Evolutionary conservation across 1,140 invertebrate genomes (phyloP).

Genomic region (Thaumatotibia leucotreta): DNA sequence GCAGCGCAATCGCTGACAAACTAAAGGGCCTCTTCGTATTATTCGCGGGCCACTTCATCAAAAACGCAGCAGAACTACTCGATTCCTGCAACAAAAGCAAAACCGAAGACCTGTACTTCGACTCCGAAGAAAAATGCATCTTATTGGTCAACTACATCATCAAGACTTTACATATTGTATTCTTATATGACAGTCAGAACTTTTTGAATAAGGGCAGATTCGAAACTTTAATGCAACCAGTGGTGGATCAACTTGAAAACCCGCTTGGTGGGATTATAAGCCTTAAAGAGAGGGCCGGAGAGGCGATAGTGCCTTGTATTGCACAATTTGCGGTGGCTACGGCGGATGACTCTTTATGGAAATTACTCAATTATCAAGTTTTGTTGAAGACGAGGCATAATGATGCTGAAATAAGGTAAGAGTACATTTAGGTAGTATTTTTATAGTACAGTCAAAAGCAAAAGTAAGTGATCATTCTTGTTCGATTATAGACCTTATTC

Average conservation of each 20-base stretch:
- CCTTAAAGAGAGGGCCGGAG: conserved; percentile 79
- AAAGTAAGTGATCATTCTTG: too few relatives aligned
- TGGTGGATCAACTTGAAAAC: conserved; percentile 95
- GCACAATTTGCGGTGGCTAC: conserved; percentile 88
- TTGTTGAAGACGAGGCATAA: conserved; percentile 90
- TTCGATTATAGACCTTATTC: too few relatives aligned
- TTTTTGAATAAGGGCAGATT: conserved; percentile 92
- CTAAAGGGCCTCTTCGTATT: conserved; percentile 92
- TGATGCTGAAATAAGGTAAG: conserved; percentile 78
- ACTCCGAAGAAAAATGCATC: conserved; percentile 76
- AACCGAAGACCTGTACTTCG: conserved; percentile 72
- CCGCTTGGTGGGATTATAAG: conserved; percentile 79
- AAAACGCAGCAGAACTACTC: conserved; percentile 85
- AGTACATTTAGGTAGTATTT: neutral
- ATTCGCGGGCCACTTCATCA: conserved; percentile 91
- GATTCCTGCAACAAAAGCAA: conserved; percentile 77
- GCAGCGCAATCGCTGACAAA: conserved; percentile 85
- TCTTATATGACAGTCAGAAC: conserved; percentile 87
- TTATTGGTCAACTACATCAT: conserved; percentile 83
- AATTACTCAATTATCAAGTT: conserved; percentile 92
- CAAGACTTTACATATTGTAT: conserved; percentile 86
- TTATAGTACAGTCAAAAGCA: neutral
- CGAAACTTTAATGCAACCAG: conserved; percentile 87
- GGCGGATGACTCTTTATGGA: conserved; percentile 91
- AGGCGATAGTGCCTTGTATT: conserved; percentile 86